These are phyloP conservation scores for Panurus biarmicus DNA, from an alignment of 2,113 vertebrate species.

Conservation along the genomic window DNA sequence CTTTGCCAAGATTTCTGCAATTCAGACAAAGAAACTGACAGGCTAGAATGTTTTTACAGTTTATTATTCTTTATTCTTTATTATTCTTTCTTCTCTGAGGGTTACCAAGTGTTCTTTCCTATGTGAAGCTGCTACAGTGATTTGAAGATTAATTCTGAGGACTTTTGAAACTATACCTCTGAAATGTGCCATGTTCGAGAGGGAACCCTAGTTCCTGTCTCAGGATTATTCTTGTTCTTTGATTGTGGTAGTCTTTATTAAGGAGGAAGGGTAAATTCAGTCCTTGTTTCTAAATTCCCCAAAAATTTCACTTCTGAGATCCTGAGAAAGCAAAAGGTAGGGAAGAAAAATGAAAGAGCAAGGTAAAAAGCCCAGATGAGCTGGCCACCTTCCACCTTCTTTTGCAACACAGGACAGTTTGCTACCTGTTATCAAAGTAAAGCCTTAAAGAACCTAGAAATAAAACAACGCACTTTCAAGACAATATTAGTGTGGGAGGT, in stretches of 20 bases:
- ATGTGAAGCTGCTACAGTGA: neutral
- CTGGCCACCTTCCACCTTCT: neutral
- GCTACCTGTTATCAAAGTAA: neutral
- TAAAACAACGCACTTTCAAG: neutral
- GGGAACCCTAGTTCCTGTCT: neutral
- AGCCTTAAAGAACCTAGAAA: neutral
- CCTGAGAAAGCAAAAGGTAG: neutral
- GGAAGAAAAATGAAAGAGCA: neutral
- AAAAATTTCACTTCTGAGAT: neutral
- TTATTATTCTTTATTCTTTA: conserved; percentile 24
- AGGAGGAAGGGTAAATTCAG: neutral
- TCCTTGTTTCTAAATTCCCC: neutral
- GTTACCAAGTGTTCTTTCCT: neutral
- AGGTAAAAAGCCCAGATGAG: neutral
- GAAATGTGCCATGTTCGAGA: neutral
- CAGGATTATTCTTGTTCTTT: neutral
- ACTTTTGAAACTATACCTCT: neutral
- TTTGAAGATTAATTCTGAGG: neutral
- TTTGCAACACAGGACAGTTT: neutral
- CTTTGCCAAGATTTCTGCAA: neutral
- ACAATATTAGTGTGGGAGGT: neutral
- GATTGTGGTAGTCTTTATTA: neutral
- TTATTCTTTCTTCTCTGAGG: neutral
- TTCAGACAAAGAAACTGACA: neutral
- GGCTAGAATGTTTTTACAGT: neutral